Percentiles rank a stretch among this genome's conserved stretches.
These are phyloP conservation scores for Excalfactoria chinensis DNA, from an alignment of 2,113 vertebrate species.

Conservation along the genomic window DNA sequence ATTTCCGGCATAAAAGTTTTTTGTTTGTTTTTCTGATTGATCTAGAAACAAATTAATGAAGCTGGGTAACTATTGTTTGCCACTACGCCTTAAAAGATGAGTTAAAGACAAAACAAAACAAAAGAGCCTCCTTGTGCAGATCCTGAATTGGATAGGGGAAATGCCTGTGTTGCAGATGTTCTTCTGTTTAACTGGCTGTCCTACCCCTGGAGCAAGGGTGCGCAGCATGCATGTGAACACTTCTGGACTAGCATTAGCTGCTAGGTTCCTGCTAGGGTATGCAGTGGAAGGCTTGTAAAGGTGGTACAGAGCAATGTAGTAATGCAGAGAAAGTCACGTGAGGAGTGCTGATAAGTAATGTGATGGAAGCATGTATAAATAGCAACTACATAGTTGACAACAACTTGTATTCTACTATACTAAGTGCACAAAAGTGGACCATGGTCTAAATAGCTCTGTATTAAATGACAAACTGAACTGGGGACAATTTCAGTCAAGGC, in stretches of 20 bases:
- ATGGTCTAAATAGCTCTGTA: neutral
- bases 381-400: neutral
- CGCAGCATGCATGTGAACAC: fast-evolving
- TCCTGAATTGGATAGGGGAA: neutral
- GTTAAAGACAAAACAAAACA: neutral
- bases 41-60: neutral
- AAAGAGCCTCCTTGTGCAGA: fast-evolving
- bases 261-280: neutral
- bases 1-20: neutral
- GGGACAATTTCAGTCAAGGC: neutral
- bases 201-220: neutral
- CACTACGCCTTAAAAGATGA: neutral
- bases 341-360: neutral
- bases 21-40: neutral
- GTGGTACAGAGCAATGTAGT: neutral
- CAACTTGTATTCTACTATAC: neutral
- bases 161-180: neutral
- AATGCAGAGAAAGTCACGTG: neutral
- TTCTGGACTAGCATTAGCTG: neutral
- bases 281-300: neutral
- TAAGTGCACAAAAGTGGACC: neutral
- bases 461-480: neutral
- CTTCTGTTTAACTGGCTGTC: neutral
- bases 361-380: neutral
- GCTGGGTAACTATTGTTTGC: neutral